Conservation (phyloP, 2,797 vertebrate genomes). For the Bradypus variegatus region DNA sequence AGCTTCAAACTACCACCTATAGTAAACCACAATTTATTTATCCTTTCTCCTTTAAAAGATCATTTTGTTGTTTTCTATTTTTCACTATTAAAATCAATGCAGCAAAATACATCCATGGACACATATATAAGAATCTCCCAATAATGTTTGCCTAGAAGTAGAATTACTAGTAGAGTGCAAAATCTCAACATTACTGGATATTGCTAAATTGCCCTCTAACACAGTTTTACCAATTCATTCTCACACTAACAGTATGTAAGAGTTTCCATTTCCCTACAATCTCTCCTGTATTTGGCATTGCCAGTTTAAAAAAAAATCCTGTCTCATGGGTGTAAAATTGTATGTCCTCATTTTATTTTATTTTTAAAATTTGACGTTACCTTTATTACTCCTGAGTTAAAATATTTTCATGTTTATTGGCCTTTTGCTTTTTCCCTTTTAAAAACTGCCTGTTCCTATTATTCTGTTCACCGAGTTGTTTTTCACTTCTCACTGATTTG, state of each 20-base stretch:
- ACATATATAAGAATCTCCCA: not conserved
- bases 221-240: not conserved
- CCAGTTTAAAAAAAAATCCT: not conserved
- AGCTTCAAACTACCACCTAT: not conserved
- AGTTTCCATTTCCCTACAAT: not conserved
- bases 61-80: not conserved
- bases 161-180: not conserved
- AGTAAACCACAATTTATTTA: not conserved
- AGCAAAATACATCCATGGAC: not conserved
- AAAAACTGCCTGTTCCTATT: not conserved
- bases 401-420: not conserved
- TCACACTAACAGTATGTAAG: not conserved
- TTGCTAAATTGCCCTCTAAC: not conserved
- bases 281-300: not conserved
- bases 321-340: not conserved
- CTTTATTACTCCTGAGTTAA: not conserved
- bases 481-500: not conserved
- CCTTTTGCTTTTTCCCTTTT: not conserved
- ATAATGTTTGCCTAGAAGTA: not conserved
- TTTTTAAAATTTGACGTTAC: not conserved
- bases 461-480: not conserved
- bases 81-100: slow-evolving; percentile 13
- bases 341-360: not conserved
- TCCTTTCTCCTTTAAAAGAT: not conserved
- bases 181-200: not conserved